These are phyloP conservation scores for Anas capensis DNA, from an alignment of 2,797 vertebrate species.

Conservation along the genomic window DNA sequence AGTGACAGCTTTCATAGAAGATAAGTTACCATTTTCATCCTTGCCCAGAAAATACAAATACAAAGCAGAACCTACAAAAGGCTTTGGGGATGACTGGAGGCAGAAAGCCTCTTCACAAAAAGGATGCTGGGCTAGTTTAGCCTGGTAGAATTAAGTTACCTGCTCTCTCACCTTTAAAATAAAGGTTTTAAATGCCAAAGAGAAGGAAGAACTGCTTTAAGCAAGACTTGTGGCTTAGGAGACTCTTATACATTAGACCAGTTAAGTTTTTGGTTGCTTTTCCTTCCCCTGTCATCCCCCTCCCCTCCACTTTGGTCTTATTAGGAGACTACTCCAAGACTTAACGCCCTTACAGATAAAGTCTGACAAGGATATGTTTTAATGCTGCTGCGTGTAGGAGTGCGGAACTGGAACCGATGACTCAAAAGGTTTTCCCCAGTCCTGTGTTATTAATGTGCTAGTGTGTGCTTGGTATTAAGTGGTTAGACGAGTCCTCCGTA, in stretches of 20 bases:
- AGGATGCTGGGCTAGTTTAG: not conserved
- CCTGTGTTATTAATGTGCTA: not conserved
- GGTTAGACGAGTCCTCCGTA: not conserved
- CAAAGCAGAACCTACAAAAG: not conserved
- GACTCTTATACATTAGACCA: not conserved
- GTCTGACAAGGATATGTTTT: not conserved
- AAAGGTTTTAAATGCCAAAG: not conserved
- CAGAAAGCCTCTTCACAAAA: not conserved
- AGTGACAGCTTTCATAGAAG: not conserved
- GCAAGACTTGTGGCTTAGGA: not conserved
- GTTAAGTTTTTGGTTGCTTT: not conserved
- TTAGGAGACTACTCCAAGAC: not conserved
- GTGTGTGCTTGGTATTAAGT: not conserved
- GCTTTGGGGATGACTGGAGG: not conserved
- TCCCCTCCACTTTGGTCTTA: not conserved
- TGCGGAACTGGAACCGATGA: not conserved
- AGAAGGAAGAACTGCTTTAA: not conserved
- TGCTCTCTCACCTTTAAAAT: not conserved
- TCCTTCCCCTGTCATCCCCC: too few species aligned
- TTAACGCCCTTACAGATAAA: not conserved
- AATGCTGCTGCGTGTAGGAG: not conserved
- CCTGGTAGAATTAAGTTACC: not conserved
- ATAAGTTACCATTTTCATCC: not conserved
- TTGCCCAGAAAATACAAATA: not conserved
- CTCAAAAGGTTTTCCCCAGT: slow-evolving; percentile 31